phyloP scores from a whole-genome alignment of 2,888 invertebrate genomes.

The Scotopteryx bipunctaria region DNA sequence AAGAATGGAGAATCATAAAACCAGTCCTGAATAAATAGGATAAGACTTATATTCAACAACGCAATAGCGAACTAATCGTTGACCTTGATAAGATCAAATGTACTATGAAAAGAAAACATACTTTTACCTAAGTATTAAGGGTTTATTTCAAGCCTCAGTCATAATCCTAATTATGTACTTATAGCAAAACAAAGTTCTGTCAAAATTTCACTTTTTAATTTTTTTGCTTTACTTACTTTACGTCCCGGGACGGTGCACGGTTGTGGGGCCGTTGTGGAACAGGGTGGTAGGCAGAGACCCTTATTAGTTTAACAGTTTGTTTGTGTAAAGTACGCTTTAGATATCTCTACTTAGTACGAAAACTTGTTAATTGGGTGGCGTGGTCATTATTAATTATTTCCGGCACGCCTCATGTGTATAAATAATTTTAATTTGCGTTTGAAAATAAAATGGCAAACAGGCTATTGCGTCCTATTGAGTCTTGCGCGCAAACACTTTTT shows the following conservation, averaged over 20 bases:
- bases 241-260: no score
- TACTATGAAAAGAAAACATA: not conserved
- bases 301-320: no score
- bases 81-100: not conserved
- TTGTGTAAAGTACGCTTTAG: no score
- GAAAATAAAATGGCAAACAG: constrained; percentile 7
- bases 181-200: no score
- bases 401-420: constrained; percentile 53
- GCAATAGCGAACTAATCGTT: not conserved
- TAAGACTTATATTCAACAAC: not conserved
- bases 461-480: constrained; percentile 4
- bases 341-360: no score
- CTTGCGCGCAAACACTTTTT: no score
- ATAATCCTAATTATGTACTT: no score
- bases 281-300: no score
- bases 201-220: no score
- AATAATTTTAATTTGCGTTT: constrained; percentile 21
- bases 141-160: no score
- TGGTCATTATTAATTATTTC: constrained; percentile 45
- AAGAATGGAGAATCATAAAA: not conserved
- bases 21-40: constrained; percentile 2
- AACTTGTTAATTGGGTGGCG: constrained; percentile 32
- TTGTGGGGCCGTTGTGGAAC: no score
- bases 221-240: no score
- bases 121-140: not conserved